Percentiles rank a stretch among this genome's conserved stretches.
Conservation (phyloP, 1,140 invertebrate species). For the Caenorhabditis briggsae region DNA sequence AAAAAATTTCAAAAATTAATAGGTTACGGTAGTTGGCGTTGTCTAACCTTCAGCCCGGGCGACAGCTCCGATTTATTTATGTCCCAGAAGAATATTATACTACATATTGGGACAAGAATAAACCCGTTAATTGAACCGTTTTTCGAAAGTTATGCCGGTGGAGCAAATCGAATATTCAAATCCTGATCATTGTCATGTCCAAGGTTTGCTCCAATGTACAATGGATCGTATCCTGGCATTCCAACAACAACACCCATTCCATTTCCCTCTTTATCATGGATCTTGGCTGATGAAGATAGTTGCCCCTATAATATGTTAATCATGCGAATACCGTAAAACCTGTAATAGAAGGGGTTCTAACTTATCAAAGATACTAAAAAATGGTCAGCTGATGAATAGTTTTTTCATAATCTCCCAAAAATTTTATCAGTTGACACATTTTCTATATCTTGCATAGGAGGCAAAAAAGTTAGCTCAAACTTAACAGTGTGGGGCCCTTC, state of each 20-base stretch:
- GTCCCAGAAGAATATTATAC: no score
- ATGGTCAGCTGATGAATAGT: neutral
- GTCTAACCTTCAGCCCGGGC: no score
- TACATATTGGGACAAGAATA: no score
- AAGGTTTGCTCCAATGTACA: slow-evolving; percentile 57
- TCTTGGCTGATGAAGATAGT: slow-evolving; percentile 39
- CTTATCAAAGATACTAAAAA: no score
- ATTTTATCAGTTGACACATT: no score
- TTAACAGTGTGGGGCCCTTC: no score
- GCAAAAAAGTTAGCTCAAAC: no score
- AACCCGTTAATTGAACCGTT: no score
- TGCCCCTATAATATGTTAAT: slow-evolving; percentile 40
- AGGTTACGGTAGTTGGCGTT: no score
- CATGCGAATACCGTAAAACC: neutral
- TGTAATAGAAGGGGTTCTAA: no score
- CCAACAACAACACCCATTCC: slow-evolving; percentile 60
- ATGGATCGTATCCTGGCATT: slow-evolving; percentile 61
- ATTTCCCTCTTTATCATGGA: slow-evolving; percentile 58
- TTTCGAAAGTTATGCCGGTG: slow-evolving; percentile 14
- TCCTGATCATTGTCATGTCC: slow-evolving; percentile 57
- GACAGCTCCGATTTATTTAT: no score
- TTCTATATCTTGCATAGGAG: no score
- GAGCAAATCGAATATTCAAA: slow-evolving; percentile 44
- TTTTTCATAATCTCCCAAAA: neutral
- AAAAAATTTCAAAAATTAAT: neutral